Evolutionary conservation across 2,888 invertebrate species (phyloP).

Genomic region (Lucinisca nassula): DNA sequence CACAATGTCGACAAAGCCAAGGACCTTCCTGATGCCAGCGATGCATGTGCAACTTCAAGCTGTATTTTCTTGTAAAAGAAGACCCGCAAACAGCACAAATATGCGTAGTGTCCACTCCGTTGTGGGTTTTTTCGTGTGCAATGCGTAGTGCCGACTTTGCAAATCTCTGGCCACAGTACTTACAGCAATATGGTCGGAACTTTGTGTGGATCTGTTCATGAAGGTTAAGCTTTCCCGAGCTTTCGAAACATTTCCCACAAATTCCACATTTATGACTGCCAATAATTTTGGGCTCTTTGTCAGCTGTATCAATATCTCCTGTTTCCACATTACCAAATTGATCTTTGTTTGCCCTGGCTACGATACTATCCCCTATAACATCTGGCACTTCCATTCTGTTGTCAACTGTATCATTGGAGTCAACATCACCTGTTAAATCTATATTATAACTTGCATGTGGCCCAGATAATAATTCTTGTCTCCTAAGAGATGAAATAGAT

Average conservation of each 20-base stretch:
- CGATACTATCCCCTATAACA: conserved; percentile 11
- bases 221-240: conserved; percentile 74
- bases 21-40: conserved; percentile 79
- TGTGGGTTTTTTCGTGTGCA: conserved; percentile 78
- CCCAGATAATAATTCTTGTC: not conserved
- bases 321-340: conserved; percentile 25
- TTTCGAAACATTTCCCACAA: conserved; percentile 78
- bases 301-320: conserved; percentile 25
- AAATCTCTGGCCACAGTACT: conserved; percentile 80
- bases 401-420: conserved; percentile 9
- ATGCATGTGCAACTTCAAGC: conserved; percentile 78
- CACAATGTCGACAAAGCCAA: conserved; percentile 80
- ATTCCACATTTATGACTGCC: conserved; percentile 76
- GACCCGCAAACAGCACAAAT: conserved; percentile 80
- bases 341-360: not conserved
- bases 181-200: conserved; percentile 81
- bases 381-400: conserved; percentile 3
- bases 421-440: conserved; percentile 15
- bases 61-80: conserved; percentile 77
- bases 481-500: conserved; percentile 16
- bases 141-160: conserved; percentile 76
- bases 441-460: conserved; percentile 27
- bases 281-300: conserved; percentile 51
- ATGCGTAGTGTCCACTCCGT: conserved; percentile 62
- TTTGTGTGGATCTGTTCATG: conserved; percentile 81